phyloP scores from a whole-genome alignment of 2,888 invertebrate species.

The Cephus runcator region DNA sequence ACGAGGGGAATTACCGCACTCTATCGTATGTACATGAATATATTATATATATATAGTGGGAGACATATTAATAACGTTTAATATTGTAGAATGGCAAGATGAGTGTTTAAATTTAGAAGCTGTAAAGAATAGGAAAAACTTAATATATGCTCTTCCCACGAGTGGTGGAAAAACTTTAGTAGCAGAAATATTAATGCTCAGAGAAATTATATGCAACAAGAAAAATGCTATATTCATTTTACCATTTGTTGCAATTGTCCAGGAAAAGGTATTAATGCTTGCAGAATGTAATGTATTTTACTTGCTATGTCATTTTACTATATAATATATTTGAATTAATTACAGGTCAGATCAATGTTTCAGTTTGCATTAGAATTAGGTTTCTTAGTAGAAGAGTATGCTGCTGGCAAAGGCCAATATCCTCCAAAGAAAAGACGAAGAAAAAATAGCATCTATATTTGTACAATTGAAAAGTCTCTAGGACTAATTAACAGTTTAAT shows the following conservation, averaged over 20 bases:
- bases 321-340: constrained; percentile 18
- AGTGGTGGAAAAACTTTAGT: constrained; percentile 98
- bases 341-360: constrained; percentile 82
- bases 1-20: constrained; percentile 83
- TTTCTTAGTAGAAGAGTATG: constrained; percentile 95
- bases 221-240: constrained; percentile 89
- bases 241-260: constrained; percentile 96
- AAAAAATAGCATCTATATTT: constrained; percentile 86
- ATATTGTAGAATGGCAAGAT: constrained; percentile 87
- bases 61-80: constrained; percentile 5
- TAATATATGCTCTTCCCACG: constrained; percentile 93
- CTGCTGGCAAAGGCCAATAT: constrained; percentile 86
- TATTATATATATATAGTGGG: background rate
- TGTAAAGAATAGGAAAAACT: constrained; percentile 77
- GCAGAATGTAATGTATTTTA: background rate
- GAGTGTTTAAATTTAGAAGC: constrained; percentile 88
- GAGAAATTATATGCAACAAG: constrained; percentile 82
- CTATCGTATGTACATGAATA: constrained; percentile 74
- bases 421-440: constrained; percentile 84
- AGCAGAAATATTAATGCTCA: constrained; percentile 92
- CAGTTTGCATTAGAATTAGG: constrained; percentile 88
- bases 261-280: constrained; percentile 83
- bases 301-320: background rate
- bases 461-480: constrained; percentile 95
- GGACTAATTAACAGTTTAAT: constrained; percentile 87